Conservation (phyloP, 2,888 invertebrate genomes). For the Ochropleura leucogaster region DNA sequence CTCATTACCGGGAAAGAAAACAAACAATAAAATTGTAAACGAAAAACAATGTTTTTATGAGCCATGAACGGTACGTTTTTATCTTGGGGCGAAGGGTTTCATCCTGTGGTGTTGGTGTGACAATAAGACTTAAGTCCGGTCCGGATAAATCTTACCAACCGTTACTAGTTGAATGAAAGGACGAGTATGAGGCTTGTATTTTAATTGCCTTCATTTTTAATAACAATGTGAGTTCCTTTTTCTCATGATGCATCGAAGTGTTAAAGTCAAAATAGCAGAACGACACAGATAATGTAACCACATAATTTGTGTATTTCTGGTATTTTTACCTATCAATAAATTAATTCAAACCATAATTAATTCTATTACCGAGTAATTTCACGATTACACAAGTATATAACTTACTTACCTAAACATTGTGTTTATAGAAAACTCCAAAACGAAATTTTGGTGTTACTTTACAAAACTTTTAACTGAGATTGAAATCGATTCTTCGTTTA, state of each 20-base stretch:
- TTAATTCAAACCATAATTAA: too few species aligned
- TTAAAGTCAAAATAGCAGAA: too few species aligned
- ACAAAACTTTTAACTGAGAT: conserved; percentile 60
- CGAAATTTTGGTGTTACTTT: conserved; percentile 56
- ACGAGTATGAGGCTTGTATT: background rate
- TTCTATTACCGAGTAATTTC: too few species aligned
- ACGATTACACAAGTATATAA: background rate
- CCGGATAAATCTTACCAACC: conserved; percentile 17
- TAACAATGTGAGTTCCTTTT: too few species aligned
- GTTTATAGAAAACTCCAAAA: conserved; percentile 30
- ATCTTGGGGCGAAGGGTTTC: conserved; percentile 27
- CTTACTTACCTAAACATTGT: conserved; percentile 4
- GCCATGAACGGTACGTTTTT: conserved; percentile 47
- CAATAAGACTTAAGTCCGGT: conserved; percentile 32
- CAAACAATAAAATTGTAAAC: conserved; percentile 30
- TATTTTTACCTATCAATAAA: too few species aligned
- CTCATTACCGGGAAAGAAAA: conserved; percentile 45
- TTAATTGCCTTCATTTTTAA: background rate
- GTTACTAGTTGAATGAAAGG: background rate
- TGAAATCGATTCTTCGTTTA: conserved; percentile 64
- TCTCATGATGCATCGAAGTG: too few species aligned
- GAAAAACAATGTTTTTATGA: conserved; percentile 52
- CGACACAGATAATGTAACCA: too few species aligned
- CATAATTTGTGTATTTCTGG: too few species aligned
- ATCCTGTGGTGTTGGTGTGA: conserved; percentile 26